Conservation (phyloP, 2,113 vertebrate species). For the Miniopterus natalensis region DNA sequence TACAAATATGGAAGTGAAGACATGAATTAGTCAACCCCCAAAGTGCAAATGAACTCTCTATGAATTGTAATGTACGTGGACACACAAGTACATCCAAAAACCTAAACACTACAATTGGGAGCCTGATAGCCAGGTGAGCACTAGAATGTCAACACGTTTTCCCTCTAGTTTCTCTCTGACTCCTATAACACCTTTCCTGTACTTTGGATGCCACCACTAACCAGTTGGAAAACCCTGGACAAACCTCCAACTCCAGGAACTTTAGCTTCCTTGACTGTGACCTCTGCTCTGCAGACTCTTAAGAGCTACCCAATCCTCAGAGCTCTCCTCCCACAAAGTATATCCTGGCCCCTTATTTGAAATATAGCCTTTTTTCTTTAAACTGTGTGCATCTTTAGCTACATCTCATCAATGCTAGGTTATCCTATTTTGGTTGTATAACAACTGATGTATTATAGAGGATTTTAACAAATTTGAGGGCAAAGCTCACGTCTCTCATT, state of each 20-base stretch:
- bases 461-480: not conserved
- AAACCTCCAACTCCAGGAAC: not conserved
- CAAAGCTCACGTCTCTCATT: not conserved
- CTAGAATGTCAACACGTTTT: not conserved
- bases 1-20: not conserved
- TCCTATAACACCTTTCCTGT: not conserved
- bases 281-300: not conserved
- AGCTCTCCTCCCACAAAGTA: not conserved
- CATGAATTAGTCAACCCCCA: not conserved
- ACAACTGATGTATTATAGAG: not conserved
- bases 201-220: not conserved
- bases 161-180: not conserved
- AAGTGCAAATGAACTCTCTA: not conserved
- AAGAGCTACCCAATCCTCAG: not conserved
- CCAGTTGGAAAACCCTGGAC: not conserved
- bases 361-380: not conserved
- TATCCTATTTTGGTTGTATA: not conserved
- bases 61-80: not conserved
- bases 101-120: not conserved
- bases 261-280: not conserved
- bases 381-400: not conserved
- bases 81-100: not conserved
- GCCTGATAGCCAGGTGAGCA: not conserved
- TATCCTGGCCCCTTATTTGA: not conserved
- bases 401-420: not conserved